Base-by-base conservation (phyloP, 1,140 invertebrate species). In the Arctopsyche grandis region DNA sequence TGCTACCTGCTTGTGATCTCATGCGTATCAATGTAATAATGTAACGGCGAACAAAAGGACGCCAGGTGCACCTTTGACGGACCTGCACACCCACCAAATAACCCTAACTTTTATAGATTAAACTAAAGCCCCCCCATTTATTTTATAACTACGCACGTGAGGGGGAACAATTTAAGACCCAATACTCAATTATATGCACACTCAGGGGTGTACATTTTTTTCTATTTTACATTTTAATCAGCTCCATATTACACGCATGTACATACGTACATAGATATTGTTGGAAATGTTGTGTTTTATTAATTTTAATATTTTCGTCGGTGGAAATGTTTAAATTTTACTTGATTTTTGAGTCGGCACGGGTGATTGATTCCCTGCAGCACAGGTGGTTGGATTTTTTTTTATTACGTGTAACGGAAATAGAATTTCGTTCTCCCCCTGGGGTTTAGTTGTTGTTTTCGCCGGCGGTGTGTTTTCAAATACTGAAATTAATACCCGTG, bases 401-500 rank as follows among this genome's bases (percentile, higher is more conserved):
- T 70, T 70, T 70, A 52, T 52, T 52, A 52, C 10, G n/a, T n/a
- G n/a, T 16, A 38, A 10, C 48, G 48, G 48, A 16, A 52, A 9
- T 22, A 10, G 58, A 63, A 69, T 80, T 82, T 74, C 48, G 43
- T 21, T 73, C 46, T 66, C 63, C 71, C 70, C 19, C 77, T 52
- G 43, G 14, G 16, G 22, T 71, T 75, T 79, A 78, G 79, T 80
- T 63, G 5, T 46, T 46, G 5, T 46, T 44, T 82, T 48, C 56
- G 79, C 80, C 80, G 77, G 43, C 74, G 80, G 78, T 79, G 79
- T 58, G 78, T 78, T 80, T n/a, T 75, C 4, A 46, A 78, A 44
- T 74, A 22, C 21, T 79, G 79, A 80, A 82, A 82, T 82, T 73
- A 82, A 82, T 80, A 77, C 60, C 29, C 29, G 29, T 38, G 79